Evolutionary conservation across 2,113 vertebrate genomes (phyloP), one percentile per base, ranked within the genome.

Genomic region (Antennarius striatus): DNA sequence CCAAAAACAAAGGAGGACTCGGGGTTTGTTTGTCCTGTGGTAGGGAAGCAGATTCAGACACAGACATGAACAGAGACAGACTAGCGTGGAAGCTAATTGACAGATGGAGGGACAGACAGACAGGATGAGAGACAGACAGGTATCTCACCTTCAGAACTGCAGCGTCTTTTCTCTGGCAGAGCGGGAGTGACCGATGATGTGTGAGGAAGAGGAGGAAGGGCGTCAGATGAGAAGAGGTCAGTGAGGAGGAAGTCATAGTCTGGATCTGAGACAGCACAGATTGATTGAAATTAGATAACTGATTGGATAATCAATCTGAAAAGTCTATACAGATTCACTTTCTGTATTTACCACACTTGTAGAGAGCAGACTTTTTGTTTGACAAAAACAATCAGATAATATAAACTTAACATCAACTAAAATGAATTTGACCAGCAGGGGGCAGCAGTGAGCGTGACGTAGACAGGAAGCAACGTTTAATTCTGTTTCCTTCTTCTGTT

Each of bases 201-300:
- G 82, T 16, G 93, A 92, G 61, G 68, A 32, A 91, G 90, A 71
- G 90, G 91, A 64, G 92, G 91, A 65, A 94, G 89, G 56, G 94
- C 92, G 54, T 96, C 95, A 10, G 88, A 71, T 0, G 88, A 94
- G 1, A 96, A 98, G 74, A 96, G 93, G 90, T 98, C 96, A 56
- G 95, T 94, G 82, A 93, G 94, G 22, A 98, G 92, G 90, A 98
- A 98, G 76, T 96, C 94, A 4, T 98, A 96, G 85, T 98, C 96
- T 0, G 96, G 95, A 57, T 98, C 91, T 63, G 86, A 22, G 82
- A 29, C 1, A 52, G 7, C 32, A 36, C 2, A 36, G 32, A 36
- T 36, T 36, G 32, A 36, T 36, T 36, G 32, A n/a, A n/a, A 36
- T 36, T 7, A 36, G 32, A 7, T 36, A 36, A 36, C 32, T 36